A percentile compares a stretch with the other conserved stretches of the same genome.
Evolutionary conservation across 2,797 vertebrate species (phyloP).

Genomic region (Jordanella pulchra): DNA sequence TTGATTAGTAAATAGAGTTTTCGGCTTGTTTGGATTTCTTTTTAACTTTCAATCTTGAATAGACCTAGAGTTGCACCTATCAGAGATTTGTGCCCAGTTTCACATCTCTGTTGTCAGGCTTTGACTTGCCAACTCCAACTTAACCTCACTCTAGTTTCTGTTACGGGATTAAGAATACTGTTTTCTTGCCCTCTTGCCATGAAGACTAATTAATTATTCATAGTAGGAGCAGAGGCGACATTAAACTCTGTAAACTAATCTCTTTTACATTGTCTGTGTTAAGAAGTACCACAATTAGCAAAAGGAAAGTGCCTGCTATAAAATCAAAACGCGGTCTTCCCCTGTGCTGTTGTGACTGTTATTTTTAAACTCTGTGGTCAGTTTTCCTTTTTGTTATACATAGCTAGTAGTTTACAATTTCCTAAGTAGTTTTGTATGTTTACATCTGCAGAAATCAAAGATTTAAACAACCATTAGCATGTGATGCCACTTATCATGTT

Average conservation of each 20-base stretch:
- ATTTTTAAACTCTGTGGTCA: background rate
- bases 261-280: background rate
- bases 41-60: background rate
- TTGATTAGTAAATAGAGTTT: conserved; percentile 15
- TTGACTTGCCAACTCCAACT: background rate
- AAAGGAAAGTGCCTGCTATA: background rate
- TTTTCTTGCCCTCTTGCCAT: background rate
- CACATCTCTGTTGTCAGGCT: background rate
- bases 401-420: too few relatives aligned
- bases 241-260: background rate
- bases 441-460: background rate
- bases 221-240: background rate
- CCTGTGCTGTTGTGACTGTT: background rate
- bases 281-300: background rate
- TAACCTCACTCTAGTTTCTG: background rate
- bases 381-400: background rate
- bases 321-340: background rate
- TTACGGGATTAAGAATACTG: background rate
- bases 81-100: background rate
- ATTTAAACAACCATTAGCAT: background rate
- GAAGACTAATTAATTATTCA: background rate
- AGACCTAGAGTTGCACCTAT: background rate
- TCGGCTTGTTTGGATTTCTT: background rate
- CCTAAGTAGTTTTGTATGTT: background rate
- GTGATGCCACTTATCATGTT: background rate